These are phyloP conservation scores for Brachylomia viminalis DNA, from an alignment of 2,888 invertebrate species.

Conservation along the genomic window DNA sequence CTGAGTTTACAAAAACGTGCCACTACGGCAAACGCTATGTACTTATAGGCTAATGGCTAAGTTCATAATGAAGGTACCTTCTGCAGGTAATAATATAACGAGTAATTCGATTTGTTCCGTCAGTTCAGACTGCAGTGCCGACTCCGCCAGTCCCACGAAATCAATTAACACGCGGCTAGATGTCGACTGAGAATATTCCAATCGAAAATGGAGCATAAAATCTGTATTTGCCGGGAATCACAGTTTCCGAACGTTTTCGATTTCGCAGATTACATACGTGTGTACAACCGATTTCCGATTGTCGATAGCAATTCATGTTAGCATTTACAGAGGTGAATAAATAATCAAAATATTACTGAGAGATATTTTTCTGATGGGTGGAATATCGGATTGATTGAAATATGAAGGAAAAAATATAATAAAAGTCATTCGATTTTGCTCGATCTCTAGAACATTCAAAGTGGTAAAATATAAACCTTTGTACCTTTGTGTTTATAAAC, in stretches of 20 bases:
- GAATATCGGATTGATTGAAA: slow-evolving; percentile 1
- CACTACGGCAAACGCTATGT: neutral
- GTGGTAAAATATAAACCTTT: neutral
- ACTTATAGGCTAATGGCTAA: neutral
- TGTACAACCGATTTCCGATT: slow-evolving; percentile 81
- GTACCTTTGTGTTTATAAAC: slow-evolving; percentile 7
- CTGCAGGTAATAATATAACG: slow-evolving; percentile 21
- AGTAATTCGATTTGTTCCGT: slow-evolving; percentile 40
- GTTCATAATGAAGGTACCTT: slow-evolving; percentile 10
- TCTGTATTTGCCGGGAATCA: slow-evolving; percentile 74
- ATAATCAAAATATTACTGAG: slow-evolving; percentile 33
- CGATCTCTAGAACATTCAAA: neutral
- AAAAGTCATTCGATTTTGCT: neutral
- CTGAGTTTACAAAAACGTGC: slow-evolving; percentile 7
- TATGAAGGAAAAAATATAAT: neutral
- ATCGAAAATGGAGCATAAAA: slow-evolving; percentile 74
- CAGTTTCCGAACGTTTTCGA: slow-evolving; percentile 81
- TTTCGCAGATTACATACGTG: slow-evolving; percentile 79
- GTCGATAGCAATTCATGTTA: slow-evolving; percentile 79
- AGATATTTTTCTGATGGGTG: neutral
- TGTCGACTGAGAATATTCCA: slow-evolving; percentile 64
- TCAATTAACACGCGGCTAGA: slow-evolving; percentile 57
- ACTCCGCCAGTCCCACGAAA: slow-evolving; percentile 40
- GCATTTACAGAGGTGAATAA: slow-evolving; percentile 66
- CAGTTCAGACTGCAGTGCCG: slow-evolving; percentile 35